These are phyloP conservation scores for Aurelia coerulea DNA, from an alignment of 30 jellyfish, hydroid and myxozoan species.

Conservation along the genomic window DNA sequence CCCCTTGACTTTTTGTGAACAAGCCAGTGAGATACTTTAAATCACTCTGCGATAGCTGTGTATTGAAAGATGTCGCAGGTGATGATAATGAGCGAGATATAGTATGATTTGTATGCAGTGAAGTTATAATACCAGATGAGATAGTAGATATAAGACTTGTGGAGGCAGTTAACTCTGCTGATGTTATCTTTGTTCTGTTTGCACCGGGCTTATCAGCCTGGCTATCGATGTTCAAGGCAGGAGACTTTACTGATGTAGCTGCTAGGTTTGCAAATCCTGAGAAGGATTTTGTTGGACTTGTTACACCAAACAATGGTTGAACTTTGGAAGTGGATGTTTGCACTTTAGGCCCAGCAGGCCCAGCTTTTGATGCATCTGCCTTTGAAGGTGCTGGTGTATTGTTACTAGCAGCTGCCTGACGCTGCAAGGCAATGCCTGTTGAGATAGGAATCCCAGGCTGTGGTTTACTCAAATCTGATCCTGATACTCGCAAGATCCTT, in stretches of 20 bases:
- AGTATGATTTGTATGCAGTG: neutral
- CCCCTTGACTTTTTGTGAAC: conserved; percentile 38
- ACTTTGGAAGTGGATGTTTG: neutral
- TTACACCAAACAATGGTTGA: neutral
- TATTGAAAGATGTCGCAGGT: conserved; percentile 2
- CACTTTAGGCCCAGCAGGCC: neutral
- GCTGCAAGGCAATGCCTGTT: conserved; percentile 4
- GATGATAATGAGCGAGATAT: neutral
- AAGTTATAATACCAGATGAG: neutral
- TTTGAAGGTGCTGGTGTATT: neutral
- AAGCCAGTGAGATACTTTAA: conserved; percentile 49
- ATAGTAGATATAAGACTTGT: neutral
- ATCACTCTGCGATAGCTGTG: conserved; percentile 61
- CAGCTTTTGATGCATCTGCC: neutral
- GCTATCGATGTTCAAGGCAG: neutral
- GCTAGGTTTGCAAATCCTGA: neutral
- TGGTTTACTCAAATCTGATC: conserved; percentile 28
- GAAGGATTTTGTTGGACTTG: neutral
- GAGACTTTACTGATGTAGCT: neutral
- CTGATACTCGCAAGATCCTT: conserved; percentile 47
- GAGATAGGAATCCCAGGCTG: neutral
- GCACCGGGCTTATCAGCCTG: no score
- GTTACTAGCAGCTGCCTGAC: neutral
- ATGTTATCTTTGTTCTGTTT: neutral
- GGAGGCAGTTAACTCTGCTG: neutral